These are phyloP conservation scores for Chelidonichthys spinosus DNA, from an alignment of 2,797 vertebrate species.

Conservation along the genomic window DNA sequence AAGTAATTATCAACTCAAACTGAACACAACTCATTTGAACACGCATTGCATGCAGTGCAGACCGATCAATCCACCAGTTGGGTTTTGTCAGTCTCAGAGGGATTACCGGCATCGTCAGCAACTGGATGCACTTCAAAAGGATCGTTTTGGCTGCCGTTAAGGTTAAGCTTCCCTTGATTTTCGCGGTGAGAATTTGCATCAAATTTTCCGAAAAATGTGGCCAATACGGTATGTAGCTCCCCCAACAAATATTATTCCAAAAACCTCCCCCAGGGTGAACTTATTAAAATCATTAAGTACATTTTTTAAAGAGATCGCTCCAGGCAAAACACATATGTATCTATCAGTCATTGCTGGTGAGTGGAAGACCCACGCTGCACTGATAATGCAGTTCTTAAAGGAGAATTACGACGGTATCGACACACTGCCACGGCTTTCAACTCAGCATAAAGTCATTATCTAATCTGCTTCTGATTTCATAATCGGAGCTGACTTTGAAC, in stretches of 20 bases:
- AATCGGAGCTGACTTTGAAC: constrained; percentile 46
- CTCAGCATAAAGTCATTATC: constrained; percentile 44
- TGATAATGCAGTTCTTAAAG: constrained; percentile 38
- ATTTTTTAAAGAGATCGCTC: constrained; percentile 28
- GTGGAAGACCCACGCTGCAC: constrained; percentile 24
- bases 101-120: constrained; percentile 55
- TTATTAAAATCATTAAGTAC: constrained; percentile 34
- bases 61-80: constrained; percentile 59
- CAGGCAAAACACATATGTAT: constrained; percentile 17
- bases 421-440: constrained; percentile 23
- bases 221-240: constrained; percentile 12
- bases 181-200: constrained; percentile 44
- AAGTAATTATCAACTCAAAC: constrained; percentile 54
- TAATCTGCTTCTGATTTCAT: constrained; percentile 48
- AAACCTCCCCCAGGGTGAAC: not conserved
- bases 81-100: constrained; percentile 48
- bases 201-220: constrained; percentile 4
- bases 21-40: constrained; percentile 37
- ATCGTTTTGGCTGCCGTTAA: constrained; percentile 44
- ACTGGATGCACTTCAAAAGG: constrained; percentile 70
- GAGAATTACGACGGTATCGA: constrained; percentile 52
- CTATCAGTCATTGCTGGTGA: constrained; percentile 19
- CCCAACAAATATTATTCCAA: constrained; percentile 6
- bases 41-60: constrained; percentile 32
- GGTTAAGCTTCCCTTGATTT: constrained; percentile 56